Base-by-base conservation (phyloP, 2,113 vertebrate genomes). In the Chinchilla lanigera region DNA sequence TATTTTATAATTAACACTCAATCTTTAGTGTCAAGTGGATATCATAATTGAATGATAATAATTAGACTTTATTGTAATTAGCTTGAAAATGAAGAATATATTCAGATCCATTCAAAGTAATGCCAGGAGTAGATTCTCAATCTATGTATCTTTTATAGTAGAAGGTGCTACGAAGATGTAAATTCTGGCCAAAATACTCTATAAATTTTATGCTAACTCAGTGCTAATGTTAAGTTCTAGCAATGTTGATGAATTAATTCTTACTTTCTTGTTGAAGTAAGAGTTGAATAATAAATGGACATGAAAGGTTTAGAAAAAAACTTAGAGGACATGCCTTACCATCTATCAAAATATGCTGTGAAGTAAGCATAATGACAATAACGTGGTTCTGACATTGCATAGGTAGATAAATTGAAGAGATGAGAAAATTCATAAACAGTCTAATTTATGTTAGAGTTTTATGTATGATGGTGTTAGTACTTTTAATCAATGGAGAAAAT, bases 1-100 rank as follows among this genome's bases (percentile, higher is more conserved):
- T 98, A 93, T 96, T 98, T 97, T 88, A 96, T 90, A 98, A 98
- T 98, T 98, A 98, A 97, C 98, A 95, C 90, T 98, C 96, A 98
- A 92, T 98, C 87, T 96, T 89, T 95, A 83, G 91, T 98, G 84
- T 95, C 95, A 88, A 96, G 96, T 98, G 97, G 96, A 95, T 98
- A 96, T 90, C 96, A 96, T 98, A 96, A 60, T 78, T 97, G 97
- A 97, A 97, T 98, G 84, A n/a, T 98, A 98, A 97, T 98, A 98
- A 98, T 98, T 98, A 98, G 86, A 97, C 96, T 98, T 98, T 97
- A 80, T 98, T 98, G 44, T 97, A 98, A 98, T 98, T 98, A 98
- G 95, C 89, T 96, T 98, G 94, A 92, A 63, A 98, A 97, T 97
- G 96, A 95, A 95, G 94, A 98, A 50, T 91, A 81, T 30, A 86